Evolutionary conservation across 2,113 vertebrate species (phyloP).

Genomic region (Campylorhamphus procurvoides): DNA sequence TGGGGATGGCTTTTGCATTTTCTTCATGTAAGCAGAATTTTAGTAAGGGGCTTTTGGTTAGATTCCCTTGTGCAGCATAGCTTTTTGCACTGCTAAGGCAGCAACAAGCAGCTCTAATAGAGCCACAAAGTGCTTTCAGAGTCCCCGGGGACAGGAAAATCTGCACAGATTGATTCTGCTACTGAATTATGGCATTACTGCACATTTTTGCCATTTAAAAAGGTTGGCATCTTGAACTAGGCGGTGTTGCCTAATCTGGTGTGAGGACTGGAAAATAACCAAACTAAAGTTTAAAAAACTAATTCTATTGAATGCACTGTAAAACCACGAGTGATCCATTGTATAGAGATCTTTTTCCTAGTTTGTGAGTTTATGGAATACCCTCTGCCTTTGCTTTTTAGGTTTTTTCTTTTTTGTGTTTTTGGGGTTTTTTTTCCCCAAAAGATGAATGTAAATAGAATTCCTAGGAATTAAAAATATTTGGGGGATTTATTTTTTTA

Average conservation of each 20-base stretch:
- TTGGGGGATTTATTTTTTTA: neutral
- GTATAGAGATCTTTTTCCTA: neutral
- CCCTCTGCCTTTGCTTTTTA: neutral
- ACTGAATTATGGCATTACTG: neutral
- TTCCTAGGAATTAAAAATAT: neutral
- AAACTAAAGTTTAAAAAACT: neutral
- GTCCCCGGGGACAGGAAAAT: neutral
- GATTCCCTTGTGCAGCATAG: neutral
- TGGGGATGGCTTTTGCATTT: neutral
- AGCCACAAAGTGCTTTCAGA: neutral
- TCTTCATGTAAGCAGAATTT: neutral
- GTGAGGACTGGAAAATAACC: neutral
- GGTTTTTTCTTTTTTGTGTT: no score
- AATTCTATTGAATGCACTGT: neutral
- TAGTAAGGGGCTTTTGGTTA: neutral
- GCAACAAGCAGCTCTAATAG: neutral
- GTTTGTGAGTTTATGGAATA: neutral
- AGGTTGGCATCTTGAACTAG: neutral
- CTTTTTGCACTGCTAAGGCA: constrained; percentile 47
- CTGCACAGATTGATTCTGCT: neutral
- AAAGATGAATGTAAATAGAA: neutral
- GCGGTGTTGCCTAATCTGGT: neutral
- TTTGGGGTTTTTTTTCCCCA: neutral
- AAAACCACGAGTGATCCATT: neutral
- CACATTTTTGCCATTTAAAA: neutral